A percentile compares a stretch with the other conserved stretches of the same genome.
These are phyloP conservation scores for Stratiolaelaps scimitus DNA, from an alignment of 1,140 invertebrate species.

Conservation along the genomic window DNA sequence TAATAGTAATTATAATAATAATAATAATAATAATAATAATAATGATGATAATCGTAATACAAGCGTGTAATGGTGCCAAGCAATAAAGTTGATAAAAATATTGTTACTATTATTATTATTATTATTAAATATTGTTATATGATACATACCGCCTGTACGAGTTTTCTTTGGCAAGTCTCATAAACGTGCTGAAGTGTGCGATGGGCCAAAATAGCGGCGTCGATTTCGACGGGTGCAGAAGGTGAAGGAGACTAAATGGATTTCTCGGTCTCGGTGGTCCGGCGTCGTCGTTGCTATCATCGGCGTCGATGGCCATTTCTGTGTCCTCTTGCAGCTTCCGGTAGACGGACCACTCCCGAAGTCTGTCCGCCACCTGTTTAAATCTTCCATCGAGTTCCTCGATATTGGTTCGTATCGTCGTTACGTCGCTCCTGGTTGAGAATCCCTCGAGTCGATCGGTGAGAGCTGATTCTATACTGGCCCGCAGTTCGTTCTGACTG, in stretches of 20 bases:
- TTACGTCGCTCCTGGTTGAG: too few species aligned
- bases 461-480: too few species aligned
- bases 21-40: too few species aligned
- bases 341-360: conserved; percentile 6
- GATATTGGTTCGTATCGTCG: neutral
- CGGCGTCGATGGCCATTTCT: neutral
- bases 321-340: neutral
- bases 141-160: neutral
- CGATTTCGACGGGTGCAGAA: conserved; percentile 18
- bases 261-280: neutral
- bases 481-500: too few species aligned
- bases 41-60: too few species aligned
- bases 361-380: neutral
- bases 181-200: conserved; percentile 10
- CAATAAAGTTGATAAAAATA: too few species aligned
- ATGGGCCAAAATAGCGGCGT: neutral
- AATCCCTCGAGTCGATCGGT: too few species aligned
- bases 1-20: too few species aligned
- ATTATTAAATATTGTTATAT: too few species aligned
- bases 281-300: too few species aligned
- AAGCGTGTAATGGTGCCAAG: too few species aligned
- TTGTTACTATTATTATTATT: too few species aligned
- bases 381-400: neutral
- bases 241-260: conserved; percentile 1
- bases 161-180: conserved; percentile 3